A percentile compares a stretch with the other conserved stretches of the same genome.
Evolutionary conservation across 2,888 invertebrate genomes (phyloP).

Genomic region (Clusia tigrina): DNA sequence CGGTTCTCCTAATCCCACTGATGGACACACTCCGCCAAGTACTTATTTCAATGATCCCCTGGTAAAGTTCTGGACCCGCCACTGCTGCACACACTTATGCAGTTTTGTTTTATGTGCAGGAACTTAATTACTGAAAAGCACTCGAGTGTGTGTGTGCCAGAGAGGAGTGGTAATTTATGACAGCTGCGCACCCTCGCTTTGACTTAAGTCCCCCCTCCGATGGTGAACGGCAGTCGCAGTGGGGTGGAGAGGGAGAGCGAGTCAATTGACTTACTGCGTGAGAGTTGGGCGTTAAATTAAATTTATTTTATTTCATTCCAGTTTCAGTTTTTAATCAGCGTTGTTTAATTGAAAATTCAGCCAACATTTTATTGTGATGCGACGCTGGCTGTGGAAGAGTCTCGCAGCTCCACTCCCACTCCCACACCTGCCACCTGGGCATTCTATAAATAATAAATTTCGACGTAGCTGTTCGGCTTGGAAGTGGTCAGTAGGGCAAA

Average conservation of each 20-base stretch:
- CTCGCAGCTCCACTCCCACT: not conserved
- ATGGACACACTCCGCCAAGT: too few species aligned
- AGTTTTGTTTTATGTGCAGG: constrained; percentile 23
- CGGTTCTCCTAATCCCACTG: too few species aligned
- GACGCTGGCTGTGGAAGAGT: not conserved
- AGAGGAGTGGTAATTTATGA: constrained; percentile 58
- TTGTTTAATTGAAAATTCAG: constrained; percentile 34
- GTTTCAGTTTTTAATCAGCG: constrained; percentile 35
- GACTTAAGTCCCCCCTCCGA: constrained; percentile 22
- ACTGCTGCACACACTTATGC: not conserved
- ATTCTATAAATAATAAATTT: constrained; percentile 26
- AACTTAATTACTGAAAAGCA: constrained; percentile 42
- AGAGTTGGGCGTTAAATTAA: constrained; percentile 37
- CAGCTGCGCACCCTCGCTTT: constrained; percentile 31
- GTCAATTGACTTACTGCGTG: constrained; percentile 4
- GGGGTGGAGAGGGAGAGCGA: not conserved
- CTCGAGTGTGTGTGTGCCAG: too few species aligned
- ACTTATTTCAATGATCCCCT: too few species aligned
- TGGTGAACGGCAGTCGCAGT: not conserved
- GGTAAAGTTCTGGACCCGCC: too few species aligned
- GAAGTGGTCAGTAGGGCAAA: too few species aligned
- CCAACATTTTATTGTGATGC: not conserved
- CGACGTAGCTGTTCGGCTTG: too few species aligned
- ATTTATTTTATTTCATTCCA: constrained; percentile 46
- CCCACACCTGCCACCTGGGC: constrained; percentile 11